Conservation (phyloP, 2,888 invertebrate genomes). For the Chydorus sphaericus region DNA sequence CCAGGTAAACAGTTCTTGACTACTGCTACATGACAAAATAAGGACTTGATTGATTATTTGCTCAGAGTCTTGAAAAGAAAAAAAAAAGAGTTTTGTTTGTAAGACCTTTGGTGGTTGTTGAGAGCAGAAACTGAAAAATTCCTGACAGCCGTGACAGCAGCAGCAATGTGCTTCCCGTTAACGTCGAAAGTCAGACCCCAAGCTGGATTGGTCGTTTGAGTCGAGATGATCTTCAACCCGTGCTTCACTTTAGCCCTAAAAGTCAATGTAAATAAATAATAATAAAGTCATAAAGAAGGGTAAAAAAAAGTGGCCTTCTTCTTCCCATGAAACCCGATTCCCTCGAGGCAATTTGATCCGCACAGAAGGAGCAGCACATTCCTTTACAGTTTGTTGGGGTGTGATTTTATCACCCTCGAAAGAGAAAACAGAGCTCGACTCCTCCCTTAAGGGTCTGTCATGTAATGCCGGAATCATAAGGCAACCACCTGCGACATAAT, state of each 20-base stretch:
- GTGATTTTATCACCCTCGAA: too few species aligned
- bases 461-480: too few species aligned
- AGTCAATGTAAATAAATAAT: background rate
- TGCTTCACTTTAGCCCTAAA: conserved; percentile 6
- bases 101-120: too few species aligned
- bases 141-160: conserved; percentile 1
- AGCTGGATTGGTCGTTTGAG: background rate
- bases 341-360: too few species aligned
- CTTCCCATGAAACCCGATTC: conserved; percentile 17
- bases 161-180: conserved; percentile 13
- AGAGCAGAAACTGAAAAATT: conserved; percentile 3
- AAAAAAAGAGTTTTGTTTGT: background rate
- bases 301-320: background rate
- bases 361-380: background rate
- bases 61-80: too few species aligned
- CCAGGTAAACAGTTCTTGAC: conserved; percentile 80
- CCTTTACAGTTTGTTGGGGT: too few species aligned
- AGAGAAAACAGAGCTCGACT: too few species aligned
- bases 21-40: conserved; percentile 25
- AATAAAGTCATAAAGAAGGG: background rate
- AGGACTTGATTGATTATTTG: too few species aligned
- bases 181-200: conserved; percentile 9
- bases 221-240: conserved; percentile 5
- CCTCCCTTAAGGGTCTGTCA: too few species aligned
- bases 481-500: too few species aligned